Evolutionary conservation across 2,797 vertebrate species (phyloP).

Genomic region (Chaetodon trifasciatus): DNA sequence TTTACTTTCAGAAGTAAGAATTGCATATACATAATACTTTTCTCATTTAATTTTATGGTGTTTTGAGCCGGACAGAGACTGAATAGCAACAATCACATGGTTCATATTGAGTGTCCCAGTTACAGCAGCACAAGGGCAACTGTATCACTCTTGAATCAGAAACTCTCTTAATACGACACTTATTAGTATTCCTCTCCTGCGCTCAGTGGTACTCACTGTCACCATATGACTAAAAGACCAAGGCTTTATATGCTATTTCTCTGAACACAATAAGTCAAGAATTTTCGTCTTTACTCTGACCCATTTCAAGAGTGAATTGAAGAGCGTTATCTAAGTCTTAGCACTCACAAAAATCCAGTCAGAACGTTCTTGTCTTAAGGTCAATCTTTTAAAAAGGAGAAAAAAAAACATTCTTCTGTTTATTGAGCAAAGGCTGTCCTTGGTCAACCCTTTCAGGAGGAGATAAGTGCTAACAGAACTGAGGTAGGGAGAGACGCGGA

Average conservation of each 20-base stretch:
- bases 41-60: conserved; percentile 12
- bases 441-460: conserved; percentile 74
- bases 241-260: conserved; percentile 62
- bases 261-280: conserved; percentile 64
- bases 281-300: conserved; percentile 66
- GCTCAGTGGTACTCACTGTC: conserved; percentile 51
- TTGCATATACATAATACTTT: conserved; percentile 11
- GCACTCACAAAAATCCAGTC: conserved; percentile 72
- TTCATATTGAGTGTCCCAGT: conserved; percentile 33
- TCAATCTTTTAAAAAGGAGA: conserved; percentile 74
- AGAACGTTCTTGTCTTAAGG: conserved; percentile 75
- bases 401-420: conserved; percentile 72
- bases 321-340: conserved; percentile 69
- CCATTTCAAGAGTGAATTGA: conserved; percentile 67
- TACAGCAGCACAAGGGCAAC: conserved; percentile 47
- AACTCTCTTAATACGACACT: conserved; percentile 44
- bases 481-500: conserved; percentile 58
- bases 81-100: conserved; percentile 37
- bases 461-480: conserved; percentile 74
- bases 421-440: conserved; percentile 78
- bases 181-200: conserved; percentile 59
- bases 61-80: conserved; percentile 29
- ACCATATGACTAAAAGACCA: conserved; percentile 51
- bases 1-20: neutral
- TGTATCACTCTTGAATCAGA: conserved; percentile 45